Conservation (phyloP, 1,140 invertebrate genomes). For the Stegodyphus mimosarum region DNA sequence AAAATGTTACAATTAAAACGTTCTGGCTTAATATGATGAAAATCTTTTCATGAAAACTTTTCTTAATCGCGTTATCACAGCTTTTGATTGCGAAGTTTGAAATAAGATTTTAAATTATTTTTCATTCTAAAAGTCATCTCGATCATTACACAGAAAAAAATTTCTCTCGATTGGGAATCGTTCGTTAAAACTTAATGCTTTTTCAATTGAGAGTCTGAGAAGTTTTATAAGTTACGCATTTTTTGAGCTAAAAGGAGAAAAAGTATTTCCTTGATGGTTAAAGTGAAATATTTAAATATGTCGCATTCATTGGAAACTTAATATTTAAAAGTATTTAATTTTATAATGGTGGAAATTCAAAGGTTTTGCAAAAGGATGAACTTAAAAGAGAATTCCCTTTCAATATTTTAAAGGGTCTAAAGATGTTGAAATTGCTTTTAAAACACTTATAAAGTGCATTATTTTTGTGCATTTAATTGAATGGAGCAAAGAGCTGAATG, state of each 20-base stretch:
- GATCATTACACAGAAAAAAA: not conserved
- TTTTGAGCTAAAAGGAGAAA: not conserved
- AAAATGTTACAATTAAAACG: slow-evolving; percentile 45
- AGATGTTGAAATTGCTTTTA: too few relatives aligned
- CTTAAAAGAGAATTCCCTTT: too few relatives aligned
- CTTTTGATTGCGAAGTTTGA: slow-evolving; percentile 36
- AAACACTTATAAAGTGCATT: too few relatives aligned
- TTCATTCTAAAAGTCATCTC: not conserved
- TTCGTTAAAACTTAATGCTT: not conserved
- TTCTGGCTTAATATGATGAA: slow-evolving; percentile 32
- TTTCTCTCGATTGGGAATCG: slow-evolving; percentile 5
- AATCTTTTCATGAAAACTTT: slow-evolving; percentile 27
- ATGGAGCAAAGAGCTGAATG: too few relatives aligned
- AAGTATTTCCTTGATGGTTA: not conserved
- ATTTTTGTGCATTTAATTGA: too few relatives aligned
- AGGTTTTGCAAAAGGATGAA: too few relatives aligned
- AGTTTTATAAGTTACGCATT: not conserved
- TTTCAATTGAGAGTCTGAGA: slow-evolving; percentile 1
- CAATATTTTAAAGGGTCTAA: too few relatives aligned
- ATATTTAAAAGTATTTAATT: not conserved
- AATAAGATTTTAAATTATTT: slow-evolving; percentile 52
- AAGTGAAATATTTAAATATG: not conserved
- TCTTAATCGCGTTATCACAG: slow-evolving; percentile 44
- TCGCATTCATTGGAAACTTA: not conserved
- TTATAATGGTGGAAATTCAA: not conserved